These are phyloP conservation scores for Ataeniobius toweri DNA, from an alignment of 2,797 vertebrate genomes.

Conservation along the genomic window DNA sequence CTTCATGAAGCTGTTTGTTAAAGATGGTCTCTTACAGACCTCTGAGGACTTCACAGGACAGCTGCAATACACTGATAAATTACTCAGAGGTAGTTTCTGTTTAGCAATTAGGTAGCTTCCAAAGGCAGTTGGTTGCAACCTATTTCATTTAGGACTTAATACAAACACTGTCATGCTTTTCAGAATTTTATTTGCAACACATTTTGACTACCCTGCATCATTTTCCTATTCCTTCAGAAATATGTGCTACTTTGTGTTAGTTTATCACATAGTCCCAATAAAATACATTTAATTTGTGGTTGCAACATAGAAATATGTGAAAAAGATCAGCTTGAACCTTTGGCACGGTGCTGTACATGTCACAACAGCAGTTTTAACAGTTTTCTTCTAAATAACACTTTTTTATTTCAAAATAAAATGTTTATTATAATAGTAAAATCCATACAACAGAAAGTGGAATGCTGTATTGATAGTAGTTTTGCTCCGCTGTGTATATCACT, in stretches of 20 bases:
- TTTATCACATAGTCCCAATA: neutral
- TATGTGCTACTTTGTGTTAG: neutral
- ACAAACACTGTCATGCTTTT: neutral
- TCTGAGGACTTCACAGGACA: neutral
- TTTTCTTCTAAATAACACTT: neutral
- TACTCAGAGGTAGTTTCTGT: neutral
- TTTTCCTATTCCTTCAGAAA: neutral
- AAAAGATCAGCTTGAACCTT: neutral
- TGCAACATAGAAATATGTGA: neutral
- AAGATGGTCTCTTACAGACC: neutral
- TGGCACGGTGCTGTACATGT: neutral
- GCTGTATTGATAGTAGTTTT: slow-evolving; percentile 25
- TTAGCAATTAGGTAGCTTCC: neutral
- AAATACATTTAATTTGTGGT: neutral
- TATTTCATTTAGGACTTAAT: neutral
- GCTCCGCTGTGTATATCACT: slow-evolving; percentile 25
- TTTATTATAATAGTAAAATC: slow-evolving; percentile 24
- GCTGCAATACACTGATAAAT: neutral
- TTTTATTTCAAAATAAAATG: slow-evolving; percentile 30
- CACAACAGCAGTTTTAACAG: neutral
- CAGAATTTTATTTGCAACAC: neutral
- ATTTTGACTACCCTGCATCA: neutral
- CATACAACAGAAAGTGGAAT: neutral
- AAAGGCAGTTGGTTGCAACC: neutral
- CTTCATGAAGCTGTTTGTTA: neutral